These are phyloP conservation scores for Oryzias woworae DNA, from an alignment of 2,113 vertebrate species.

Conservation along the genomic window DNA sequence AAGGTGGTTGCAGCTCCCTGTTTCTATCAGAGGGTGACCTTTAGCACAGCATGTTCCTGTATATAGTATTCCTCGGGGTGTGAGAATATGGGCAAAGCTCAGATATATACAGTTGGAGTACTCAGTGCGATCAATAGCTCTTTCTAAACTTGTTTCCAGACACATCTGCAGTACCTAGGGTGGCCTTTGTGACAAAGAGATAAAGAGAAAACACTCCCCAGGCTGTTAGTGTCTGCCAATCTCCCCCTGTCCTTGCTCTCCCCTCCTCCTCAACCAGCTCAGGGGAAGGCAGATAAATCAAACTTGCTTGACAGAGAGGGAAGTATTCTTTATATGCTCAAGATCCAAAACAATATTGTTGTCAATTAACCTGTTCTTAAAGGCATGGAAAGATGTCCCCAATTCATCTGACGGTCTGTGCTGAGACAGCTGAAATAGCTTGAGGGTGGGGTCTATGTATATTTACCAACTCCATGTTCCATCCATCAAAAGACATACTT, in stretches of 20 bases:
- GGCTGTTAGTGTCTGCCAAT: slow-evolving; percentile 54
- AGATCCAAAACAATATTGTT: slow-evolving; percentile 73
- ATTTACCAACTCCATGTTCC: slow-evolving; percentile 73
- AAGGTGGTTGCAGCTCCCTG: slow-evolving; percentile 32
- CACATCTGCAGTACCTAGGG: slow-evolving; percentile 63
- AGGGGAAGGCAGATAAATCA: slow-evolving; percentile 67
- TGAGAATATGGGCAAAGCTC: slow-evolving; percentile 50
- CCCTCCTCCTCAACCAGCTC: slow-evolving; percentile 19
- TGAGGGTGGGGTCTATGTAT: slow-evolving; percentile 74
- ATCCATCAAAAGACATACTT: slow-evolving; percentile 75
- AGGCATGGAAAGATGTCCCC: slow-evolving; percentile 32
- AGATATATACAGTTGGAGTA: slow-evolving; percentile 62
- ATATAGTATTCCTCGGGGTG: slow-evolving; percentile 60
- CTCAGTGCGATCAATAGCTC: slow-evolving; percentile 66
- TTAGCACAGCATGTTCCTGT: slow-evolving; percentile 54
- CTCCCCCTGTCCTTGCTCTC: slow-evolving; percentile 18
- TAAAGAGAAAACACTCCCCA: slow-evolving; percentile 68
- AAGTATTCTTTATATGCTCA: slow-evolving; percentile 68
- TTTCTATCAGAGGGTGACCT: slow-evolving; percentile 63
- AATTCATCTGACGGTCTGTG: slow-evolving; percentile 59
- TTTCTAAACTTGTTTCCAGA: slow-evolving; percentile 62
- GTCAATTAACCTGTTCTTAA: slow-evolving; percentile 76
- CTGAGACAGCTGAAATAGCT: slow-evolving; percentile 75
- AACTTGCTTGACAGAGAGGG: slow-evolving; percentile 42
- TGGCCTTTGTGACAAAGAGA: slow-evolving; percentile 71